Base-by-base conservation (phyloP, 2,797 vertebrate genomes). In the Myripristis jacobus region DNA sequence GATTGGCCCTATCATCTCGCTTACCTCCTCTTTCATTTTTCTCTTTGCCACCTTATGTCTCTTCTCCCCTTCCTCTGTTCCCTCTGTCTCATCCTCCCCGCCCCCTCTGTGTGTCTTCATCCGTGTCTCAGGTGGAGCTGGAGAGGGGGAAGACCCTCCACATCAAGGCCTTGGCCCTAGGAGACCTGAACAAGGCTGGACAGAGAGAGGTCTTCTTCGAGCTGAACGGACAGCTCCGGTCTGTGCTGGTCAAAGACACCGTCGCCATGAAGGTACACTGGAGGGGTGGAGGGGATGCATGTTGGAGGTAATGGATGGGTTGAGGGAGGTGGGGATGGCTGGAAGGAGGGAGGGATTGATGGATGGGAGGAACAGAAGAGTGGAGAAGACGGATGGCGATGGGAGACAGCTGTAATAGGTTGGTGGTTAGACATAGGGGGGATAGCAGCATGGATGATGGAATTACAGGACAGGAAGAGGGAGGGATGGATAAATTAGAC, bases 181-280 rank as follows among this genome's bases (percentile, higher is more conserved):
- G 96, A 0, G 96, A 97, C 89, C 93, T 98, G 80, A 97, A 96
- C 91, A 93, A 95, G 74, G 93, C 96, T 0, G 97, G 97, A 25
- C 97, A 98, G 93, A 94, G 97, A 64, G 96, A 98, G 88, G 97
- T 98, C 31, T 98, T 98, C 93, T 98, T 98, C 4, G 97, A 98
- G 86, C 95, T 98, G 72, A 98, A 98, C 0, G 97, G 97, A 34
- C 96, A 98, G 80, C 94, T 98, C 66, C 91, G 97, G 36, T 97
- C 97, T 4, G 95, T 98, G 78, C 94, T 98, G 60, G 96, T 98
- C 66, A 95, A 95, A 84, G 97, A 98, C 87, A 96, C 96, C 0
- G 92, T 95, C 21, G 97, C 97, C 75, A 95, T 98, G 94, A 98
- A 98, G 96, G 97, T 98, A 87, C 9, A 2, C 21, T 2, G 13